Evolutionary conservation across 2,797 vertebrate species (phyloP).

Genomic region (Phrynocephalus guinanensis): DNA sequence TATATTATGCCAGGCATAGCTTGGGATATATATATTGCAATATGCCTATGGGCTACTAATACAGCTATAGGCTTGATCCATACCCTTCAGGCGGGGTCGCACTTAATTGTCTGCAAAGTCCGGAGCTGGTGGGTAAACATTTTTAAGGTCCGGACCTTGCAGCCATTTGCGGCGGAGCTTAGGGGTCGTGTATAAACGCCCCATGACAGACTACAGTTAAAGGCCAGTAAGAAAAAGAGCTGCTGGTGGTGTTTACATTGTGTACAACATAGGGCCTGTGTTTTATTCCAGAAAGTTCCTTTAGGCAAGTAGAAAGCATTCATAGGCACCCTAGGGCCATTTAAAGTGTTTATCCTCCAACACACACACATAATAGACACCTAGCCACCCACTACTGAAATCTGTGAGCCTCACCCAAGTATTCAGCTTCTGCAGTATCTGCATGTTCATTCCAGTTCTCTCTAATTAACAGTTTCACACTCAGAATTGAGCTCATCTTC

Average conservation of each 20-base stretch:
- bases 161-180: too few species aligned
- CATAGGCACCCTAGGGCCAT: not conserved
- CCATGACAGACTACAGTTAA: not conserved
- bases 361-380: not conserved
- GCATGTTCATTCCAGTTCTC: not conserved
- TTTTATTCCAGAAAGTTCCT: not conserved
- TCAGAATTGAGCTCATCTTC: not conserved
- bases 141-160: too few species aligned
- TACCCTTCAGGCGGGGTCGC: too few species aligned
- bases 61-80: too few species aligned
- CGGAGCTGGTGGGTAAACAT: too few species aligned
- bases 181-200: too few species aligned
- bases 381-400: not conserved
- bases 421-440: not conserved
- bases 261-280: not conserved
- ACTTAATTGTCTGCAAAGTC: too few species aligned
- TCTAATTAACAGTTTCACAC: constrained; percentile 1
- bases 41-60: too few species aligned
- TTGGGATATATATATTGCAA: too few species aligned
- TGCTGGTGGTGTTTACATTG: not conserved
- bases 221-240: not conserved
- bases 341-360: not conserved
- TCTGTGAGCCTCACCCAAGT: constrained; percentile 2
- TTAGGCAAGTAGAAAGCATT: not conserved
- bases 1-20: too few species aligned